phyloP scores from a whole-genome alignment of 2,888 invertebrate species.

The Cheilosia soror region DNA sequence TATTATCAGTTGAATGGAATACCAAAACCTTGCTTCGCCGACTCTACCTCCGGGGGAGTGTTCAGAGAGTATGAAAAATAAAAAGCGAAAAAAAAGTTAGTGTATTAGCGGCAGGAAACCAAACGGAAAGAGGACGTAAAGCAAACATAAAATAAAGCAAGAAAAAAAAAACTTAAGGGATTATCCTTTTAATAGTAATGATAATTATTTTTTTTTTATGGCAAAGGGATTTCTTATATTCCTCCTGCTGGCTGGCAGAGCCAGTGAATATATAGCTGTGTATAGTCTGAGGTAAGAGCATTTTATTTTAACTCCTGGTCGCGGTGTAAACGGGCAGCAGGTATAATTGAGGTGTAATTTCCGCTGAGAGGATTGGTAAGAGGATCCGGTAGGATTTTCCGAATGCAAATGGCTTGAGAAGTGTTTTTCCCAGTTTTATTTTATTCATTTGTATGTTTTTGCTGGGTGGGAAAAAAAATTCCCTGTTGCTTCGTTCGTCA shows the following conservation, averaged over 20 bases:
- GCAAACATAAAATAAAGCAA: constrained; percentile 63
- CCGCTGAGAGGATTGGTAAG: constrained; percentile 75
- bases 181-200: constrained; percentile 76
- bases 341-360: constrained; percentile 76
- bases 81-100: constrained; percentile 41
- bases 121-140: constrained; percentile 68
- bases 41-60: constrained; percentile 4
- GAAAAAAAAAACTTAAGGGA: constrained; percentile 69
- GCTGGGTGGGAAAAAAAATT: not conserved
- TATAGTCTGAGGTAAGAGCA: constrained; percentile 11
- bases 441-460: constrained; percentile 39
- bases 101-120: constrained; percentile 72
- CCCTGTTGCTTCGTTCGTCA: constrained; percentile 64
- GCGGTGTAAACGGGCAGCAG: constrained; percentile 71
- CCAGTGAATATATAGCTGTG: constrained; percentile 12
- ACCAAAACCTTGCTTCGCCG: constrained; percentile 31
- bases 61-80: constrained; percentile 46
- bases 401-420: constrained; percentile 72
- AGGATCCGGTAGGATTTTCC: constrained; percentile 75
- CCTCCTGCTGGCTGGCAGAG: constrained; percentile 16
- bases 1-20: constrained; percentile 73
- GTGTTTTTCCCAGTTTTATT: constrained; percentile 39
- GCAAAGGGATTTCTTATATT: constrained; percentile 62
- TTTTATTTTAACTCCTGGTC: constrained; percentile 57
- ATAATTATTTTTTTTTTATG: constrained; percentile 71